Percentiles rank a stretch among this genome's conserved stretches.
These are phyloP conservation scores for Spea multiplicata DNA, from an alignment of 2,113 vertebrate genomes.

Conservation along the genomic window DNA sequence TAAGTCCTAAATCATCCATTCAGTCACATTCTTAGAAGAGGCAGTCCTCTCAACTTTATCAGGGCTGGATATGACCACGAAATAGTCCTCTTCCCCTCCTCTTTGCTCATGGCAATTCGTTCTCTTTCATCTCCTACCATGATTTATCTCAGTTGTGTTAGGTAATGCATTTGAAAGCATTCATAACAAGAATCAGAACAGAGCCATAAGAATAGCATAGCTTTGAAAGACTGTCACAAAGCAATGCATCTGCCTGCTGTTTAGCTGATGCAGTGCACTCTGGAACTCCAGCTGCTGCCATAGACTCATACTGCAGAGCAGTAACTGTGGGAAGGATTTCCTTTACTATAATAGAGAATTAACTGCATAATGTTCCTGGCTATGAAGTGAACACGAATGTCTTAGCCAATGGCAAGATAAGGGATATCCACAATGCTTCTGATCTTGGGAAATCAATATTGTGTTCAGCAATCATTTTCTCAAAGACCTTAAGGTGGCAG, in stretches of 20 bases:
- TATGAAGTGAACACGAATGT: background rate
- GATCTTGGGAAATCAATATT: no score
- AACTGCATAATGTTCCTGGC: background rate
- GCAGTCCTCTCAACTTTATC: constrained; percentile 36
- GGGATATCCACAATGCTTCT: no score
- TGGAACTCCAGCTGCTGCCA: constrained; percentile 12
- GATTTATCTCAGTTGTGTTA: constrained; percentile 2
- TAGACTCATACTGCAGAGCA: background rate
- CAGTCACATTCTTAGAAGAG: constrained; percentile 26
- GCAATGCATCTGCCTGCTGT: constrained; percentile 10
- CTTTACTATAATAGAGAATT: background rate
- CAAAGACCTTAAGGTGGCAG: no score
- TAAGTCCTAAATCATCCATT: background rate
- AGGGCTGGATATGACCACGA: constrained; percentile 20
- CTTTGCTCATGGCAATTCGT: constrained; percentile 17
- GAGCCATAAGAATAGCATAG: background rate
- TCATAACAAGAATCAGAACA: background rate
- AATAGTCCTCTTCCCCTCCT: constrained; percentile 15
- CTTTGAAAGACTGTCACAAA: background rate
- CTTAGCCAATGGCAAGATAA: no score
- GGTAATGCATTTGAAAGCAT: constrained; percentile 6
- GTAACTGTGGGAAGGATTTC: constrained; percentile 15
- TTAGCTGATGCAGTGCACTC: background rate
- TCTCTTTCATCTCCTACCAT: constrained; percentile 22
- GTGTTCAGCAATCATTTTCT: no score